Conservation (phyloP, 2,113 vertebrate species). For the Malurus cyaneus region DNA sequence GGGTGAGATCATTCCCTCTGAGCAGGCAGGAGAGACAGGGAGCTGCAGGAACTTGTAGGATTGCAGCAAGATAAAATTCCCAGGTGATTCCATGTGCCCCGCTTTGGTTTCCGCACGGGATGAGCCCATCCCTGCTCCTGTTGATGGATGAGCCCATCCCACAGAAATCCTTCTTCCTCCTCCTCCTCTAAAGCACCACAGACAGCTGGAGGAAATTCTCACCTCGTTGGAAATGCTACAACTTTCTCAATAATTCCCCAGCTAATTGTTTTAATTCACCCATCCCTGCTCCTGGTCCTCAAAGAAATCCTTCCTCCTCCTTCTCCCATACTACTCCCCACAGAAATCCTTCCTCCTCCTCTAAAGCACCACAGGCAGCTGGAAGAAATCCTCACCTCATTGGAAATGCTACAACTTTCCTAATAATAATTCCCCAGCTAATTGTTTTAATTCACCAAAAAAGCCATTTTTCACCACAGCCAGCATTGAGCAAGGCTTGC, state of each 20-base stretch:
- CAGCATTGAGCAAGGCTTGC: neutral
- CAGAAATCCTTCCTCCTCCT: neutral
- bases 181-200: neutral
- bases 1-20: neutral
- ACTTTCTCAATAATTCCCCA: neutral
- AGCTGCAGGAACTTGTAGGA: neutral
- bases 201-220: neutral
- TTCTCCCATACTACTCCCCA: neutral
- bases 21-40: neutral
- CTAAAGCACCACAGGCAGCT: neutral
- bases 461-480: neutral
- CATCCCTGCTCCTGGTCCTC: neutral
- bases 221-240: rapidly evolving
- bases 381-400: neutral
- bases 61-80: neutral
- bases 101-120: neutral
- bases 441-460: neutral
- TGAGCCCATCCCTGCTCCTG: neutral
- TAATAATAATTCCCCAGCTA: neutral
- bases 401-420: rapidly evolving
- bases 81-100: neutral
- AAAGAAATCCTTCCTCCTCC: neutral
- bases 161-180: neutral
- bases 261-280: neutral
- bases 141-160: no score